phyloP scores from a whole-genome alignment of 2,888 invertebrate species.

The Eucriotettix oculatus region DNA sequence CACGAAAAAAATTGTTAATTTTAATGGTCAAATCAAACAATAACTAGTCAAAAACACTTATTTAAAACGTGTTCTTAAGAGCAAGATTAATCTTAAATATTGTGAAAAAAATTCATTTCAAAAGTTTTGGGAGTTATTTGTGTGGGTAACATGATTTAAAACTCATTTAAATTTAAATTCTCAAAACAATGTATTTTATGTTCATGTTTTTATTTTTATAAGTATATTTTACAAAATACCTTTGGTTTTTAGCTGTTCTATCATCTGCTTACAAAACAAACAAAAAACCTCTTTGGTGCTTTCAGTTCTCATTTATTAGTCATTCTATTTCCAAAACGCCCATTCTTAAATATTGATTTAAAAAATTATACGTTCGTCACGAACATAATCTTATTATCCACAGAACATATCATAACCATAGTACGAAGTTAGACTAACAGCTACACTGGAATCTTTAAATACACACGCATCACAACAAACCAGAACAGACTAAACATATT shows the following conservation, averaged over 20 bases:
- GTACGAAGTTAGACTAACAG: neutral
- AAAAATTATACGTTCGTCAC: neutral
- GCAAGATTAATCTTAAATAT: too few relatives aligned
- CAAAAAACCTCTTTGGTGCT: neutral
- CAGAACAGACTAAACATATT: neutral
- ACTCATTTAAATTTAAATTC: neutral
- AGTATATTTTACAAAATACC: neutral
- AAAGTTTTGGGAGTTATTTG: too few relatives aligned
- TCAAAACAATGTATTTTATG: neutral
- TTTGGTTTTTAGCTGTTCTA: neutral
- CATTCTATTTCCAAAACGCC: neutral
- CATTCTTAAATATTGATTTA: neutral
- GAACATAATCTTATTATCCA: neutral
- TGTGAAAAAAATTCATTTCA: too few relatives aligned
- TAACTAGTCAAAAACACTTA: too few relatives aligned
- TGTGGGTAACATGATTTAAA: too few relatives aligned
- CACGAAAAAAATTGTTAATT: too few relatives aligned
- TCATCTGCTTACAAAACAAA: neutral
- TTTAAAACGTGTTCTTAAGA: too few relatives aligned
- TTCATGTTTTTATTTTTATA: neutral
- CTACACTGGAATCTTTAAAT: neutral
- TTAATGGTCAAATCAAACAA: too few relatives aligned
- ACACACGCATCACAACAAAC: neutral
- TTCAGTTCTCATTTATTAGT: neutral
- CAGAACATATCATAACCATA: neutral